Evolutionary conservation across 2,888 invertebrate species (phyloP).

Genomic region (Chymomyza caudatula): DNA sequence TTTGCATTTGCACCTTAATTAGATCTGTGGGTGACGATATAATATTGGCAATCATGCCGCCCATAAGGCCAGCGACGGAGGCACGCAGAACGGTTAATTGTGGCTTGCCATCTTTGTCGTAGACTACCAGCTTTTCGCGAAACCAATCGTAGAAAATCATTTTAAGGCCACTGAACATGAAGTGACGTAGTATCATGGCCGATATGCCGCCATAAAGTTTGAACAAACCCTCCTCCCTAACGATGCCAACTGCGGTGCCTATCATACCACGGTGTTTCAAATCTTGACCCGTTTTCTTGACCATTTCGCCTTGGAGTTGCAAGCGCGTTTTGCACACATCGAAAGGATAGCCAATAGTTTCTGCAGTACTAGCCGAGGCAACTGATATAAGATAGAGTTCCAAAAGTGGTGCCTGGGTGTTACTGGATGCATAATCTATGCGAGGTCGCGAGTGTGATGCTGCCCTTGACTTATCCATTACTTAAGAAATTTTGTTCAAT

Average conservation of each 20-base stretch:
- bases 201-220: slow-evolving; percentile 39
- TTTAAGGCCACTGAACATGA: slow-evolving; percentile 36
- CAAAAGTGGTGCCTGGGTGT: slow-evolving; percentile 10
- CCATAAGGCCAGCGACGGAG: slow-evolving; percentile 19
- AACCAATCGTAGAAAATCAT: slow-evolving; percentile 31
- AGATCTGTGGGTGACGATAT: slow-evolving; percentile 89
- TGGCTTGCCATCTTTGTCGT: slow-evolving; percentile 15
- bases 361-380: slow-evolving; percentile 19
- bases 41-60: slow-evolving; percentile 17
- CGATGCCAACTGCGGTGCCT: slow-evolving; percentile 20
- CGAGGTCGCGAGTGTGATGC: too few species aligned
- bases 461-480: too few species aligned
- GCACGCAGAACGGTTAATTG: slow-evolving; percentile 28
- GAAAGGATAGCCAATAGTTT: slow-evolving; percentile 32
- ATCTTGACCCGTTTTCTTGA: not conserved
- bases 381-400: slow-evolving; percentile 23
- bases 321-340: slow-evolving; percentile 44
- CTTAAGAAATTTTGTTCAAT: too few species aligned
- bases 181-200: slow-evolving; percentile 40
- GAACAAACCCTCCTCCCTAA: slow-evolving; percentile 24
- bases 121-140: slow-evolving; percentile 15
- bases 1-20: slow-evolving; percentile 94
- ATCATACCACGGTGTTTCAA: slow-evolving; percentile 32
- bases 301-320: slow-evolving; percentile 43
- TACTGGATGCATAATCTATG: slow-evolving; percentile 15